Percentiles rank a stretch among this genome's conserved stretches.
Evolutionary conservation across 2,888 invertebrate species (phyloP).

Genomic region (Hermaeophaga mercurialis): DNA sequence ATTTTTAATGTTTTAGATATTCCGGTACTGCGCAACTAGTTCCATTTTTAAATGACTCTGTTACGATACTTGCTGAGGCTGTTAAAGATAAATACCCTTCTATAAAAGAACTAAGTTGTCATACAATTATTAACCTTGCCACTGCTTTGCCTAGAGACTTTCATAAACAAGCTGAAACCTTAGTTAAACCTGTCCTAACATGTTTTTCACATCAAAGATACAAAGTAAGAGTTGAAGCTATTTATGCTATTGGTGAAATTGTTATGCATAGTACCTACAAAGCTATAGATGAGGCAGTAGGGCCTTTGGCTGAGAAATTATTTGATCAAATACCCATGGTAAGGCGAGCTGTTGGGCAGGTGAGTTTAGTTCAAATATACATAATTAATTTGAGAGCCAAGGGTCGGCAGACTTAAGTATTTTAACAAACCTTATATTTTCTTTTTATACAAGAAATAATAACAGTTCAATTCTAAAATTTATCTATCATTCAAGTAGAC

Average conservation of each 20-base stretch:
- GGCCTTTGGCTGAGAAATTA: slow-evolving; percentile 82
- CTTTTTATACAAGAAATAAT: no score
- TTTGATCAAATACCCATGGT: slow-evolving; percentile 86
- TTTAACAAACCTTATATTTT: no score
- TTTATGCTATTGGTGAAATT: slow-evolving; percentile 71
- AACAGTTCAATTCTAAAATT: no score
- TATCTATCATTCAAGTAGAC: no score
- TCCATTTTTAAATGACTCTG: slow-evolving; percentile 76
- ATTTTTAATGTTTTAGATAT: slow-evolving; percentile 31
- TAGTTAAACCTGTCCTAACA: slow-evolving; percentile 74
- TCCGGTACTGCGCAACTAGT: slow-evolving; percentile 64
- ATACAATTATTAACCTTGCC: slow-evolving; percentile 70
- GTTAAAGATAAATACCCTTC: slow-evolving; percentile 79
- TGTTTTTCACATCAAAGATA: slow-evolving; percentile 84
- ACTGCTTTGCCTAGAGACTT: slow-evolving; percentile 70
- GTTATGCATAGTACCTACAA: slow-evolving; percentile 63
- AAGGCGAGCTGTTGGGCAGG: slow-evolving; percentile 74
- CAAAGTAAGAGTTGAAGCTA: slow-evolving; percentile 74
- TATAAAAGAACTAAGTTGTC: slow-evolving; percentile 76
- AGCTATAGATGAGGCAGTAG: slow-evolving; percentile 67
- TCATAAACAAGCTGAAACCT: slow-evolving; percentile 73
- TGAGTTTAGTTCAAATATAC: not conserved
- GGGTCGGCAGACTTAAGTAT: no score
- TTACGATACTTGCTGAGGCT: slow-evolving; percentile 73
- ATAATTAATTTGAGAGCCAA: no score